phyloP scores from a whole-genome alignment of 2,888 invertebrate genomes.

The Agriotes lineatus region DNA sequence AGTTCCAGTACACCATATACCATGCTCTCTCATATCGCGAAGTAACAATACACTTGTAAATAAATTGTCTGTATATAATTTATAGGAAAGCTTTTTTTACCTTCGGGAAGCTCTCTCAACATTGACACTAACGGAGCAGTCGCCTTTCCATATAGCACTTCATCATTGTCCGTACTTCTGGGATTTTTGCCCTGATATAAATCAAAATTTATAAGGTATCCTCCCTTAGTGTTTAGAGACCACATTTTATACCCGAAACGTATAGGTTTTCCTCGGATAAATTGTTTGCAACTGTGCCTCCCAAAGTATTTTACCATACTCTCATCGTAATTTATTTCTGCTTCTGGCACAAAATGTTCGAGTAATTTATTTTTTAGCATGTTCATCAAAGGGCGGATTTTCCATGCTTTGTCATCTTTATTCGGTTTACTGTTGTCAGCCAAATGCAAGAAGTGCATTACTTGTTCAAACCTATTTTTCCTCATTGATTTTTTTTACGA shows the following conservation, averaged over 20 bases:
- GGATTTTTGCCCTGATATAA: slow-evolving; percentile 53
- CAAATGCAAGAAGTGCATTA: no score
- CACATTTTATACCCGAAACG: slow-evolving; percentile 57
- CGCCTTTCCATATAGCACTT: slow-evolving; percentile 24
- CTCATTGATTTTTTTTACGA: no score
- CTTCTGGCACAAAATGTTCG: slow-evolving; percentile 1
- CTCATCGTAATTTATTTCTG: slow-evolving; percentile 49
- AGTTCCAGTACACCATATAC: no score
- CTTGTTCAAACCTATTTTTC: no score
- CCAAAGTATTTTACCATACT: slow-evolving; percentile 55
- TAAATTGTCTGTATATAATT: background rate
- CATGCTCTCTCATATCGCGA: no score
- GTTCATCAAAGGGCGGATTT: background rate
- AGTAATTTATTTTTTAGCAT: background rate
- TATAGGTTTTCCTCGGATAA: slow-evolving; percentile 56
- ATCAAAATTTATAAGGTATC: slow-evolving; percentile 58
- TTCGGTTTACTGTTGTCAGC: no score
- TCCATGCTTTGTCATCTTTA: no score
- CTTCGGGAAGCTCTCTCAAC: slow-evolving; percentile 3
- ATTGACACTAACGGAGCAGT: slow-evolving; percentile 1
- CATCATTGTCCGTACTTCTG: slow-evolving; percentile 11
- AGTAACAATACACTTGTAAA: no score
- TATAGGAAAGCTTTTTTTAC: no score
- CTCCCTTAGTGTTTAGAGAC: slow-evolving; percentile 51
- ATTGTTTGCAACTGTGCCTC: slow-evolving; percentile 54